Conservation (phyloP, 1,140 invertebrate species). For the Cheumatopsyche charites region DNA sequence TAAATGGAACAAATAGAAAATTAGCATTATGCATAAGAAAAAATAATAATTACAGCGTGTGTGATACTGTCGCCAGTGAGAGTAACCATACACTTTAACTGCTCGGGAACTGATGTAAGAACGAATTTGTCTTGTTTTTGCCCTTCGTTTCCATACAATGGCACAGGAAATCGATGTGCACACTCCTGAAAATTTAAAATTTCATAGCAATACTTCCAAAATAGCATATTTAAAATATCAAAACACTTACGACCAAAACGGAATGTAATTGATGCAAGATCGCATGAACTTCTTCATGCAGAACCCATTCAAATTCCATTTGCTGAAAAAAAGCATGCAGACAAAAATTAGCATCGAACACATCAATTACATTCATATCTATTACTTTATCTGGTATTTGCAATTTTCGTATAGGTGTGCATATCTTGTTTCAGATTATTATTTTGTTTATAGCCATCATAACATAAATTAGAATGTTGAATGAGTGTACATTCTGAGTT, state of each 20-base stretch:
- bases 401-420: no score
- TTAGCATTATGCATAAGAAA: no score
- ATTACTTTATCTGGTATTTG: no score
- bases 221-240: neutral
- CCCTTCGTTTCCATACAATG: conserved; percentile 81
- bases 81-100: conserved; percentile 89
- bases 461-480: no score
- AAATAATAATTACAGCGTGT: conserved; percentile 73
- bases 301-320: conserved; percentile 92
- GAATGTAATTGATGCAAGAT: conserved; percentile 83
- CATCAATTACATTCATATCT: no score
- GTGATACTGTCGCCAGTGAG: conserved; percentile 90
- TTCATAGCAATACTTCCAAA: conserved; percentile 28
- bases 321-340: conserved; percentile 73
- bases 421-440: no score
- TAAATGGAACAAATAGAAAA: no score
- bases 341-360: no score
- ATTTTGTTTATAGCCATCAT: no score
- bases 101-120: conserved; percentile 81
- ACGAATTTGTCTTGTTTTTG: conserved; percentile 90
- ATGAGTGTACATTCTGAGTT: no score
- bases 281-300: conserved; percentile 86
- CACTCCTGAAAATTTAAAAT: conserved; percentile 71
- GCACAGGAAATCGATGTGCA: conserved; percentile 81
- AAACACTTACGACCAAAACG: conserved; percentile 74